Conservation (phyloP, 2,888 invertebrate genomes). For the Apoderus coryli region DNA sequence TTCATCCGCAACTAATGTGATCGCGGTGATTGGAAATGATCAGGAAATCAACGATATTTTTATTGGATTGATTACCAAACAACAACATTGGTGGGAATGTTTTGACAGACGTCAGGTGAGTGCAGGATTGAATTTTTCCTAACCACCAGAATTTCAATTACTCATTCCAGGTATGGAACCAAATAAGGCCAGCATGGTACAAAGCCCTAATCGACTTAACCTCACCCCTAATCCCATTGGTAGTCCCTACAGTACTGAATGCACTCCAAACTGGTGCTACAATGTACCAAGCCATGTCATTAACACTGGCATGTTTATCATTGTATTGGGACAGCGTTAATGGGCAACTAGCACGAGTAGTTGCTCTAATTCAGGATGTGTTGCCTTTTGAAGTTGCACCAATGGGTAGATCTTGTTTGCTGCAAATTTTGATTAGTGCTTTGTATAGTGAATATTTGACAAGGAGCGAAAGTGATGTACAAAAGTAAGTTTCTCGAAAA, state of each 20-base stretch:
- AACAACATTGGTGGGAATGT: conserved; percentile 51
- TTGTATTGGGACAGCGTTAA: conserved; percentile 57
- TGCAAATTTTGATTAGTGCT: conserved; percentile 56
- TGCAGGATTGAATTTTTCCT: too few species aligned
- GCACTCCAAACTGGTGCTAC: conserved; percentile 62
- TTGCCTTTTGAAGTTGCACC: conserved; percentile 57
- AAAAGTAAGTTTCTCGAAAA: too few species aligned
- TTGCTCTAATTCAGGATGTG: conserved; percentile 47
- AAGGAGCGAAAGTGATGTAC: neutral
- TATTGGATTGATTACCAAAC: conserved; percentile 42
- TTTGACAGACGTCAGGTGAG: conserved; percentile 60
- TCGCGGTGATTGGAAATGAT: conserved; percentile 47
- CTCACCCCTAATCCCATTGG: conserved; percentile 45
- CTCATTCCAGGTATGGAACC: conserved; percentile 82
- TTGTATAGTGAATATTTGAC: conserved; percentile 44
- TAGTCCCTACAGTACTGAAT: conserved; percentile 51
- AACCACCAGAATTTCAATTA: too few species aligned
- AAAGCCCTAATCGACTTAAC: conserved; percentile 54
- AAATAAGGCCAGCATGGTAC: conserved; percentile 63
- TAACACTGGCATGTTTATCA: conserved; percentile 53
- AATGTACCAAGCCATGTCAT: conserved; percentile 67
- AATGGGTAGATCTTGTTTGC: conserved; percentile 51
- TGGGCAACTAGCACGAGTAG: conserved; percentile 36
- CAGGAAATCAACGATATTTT: conserved; percentile 48
- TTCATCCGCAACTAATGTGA: conserved; percentile 46